Evolutionary conservation across 2,113 vertebrate species (phyloP), one percentile per base, ranked within the genome.

Genomic region (Trochalopteron elliotii): DNA sequence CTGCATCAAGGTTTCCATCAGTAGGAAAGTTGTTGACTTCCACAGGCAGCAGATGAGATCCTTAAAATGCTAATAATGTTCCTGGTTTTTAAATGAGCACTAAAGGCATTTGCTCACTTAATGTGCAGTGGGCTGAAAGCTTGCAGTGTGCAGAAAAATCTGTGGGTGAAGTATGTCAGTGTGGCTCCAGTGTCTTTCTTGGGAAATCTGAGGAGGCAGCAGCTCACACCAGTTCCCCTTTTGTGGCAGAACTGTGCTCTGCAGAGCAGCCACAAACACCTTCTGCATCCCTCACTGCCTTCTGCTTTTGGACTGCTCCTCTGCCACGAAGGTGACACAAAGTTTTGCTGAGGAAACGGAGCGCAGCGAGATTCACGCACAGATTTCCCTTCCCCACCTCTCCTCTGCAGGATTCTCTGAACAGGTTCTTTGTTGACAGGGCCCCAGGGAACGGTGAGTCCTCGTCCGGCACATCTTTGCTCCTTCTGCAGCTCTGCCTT

Each of bases 381-480:
- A 24, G 37, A 20, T 87, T 83, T 89, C 40, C 35, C n/a, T 71
- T 93, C 23, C 59, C 30, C 17, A 37, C 9, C 16, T 77, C 37
- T 92, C 42, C 47, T n/a, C 22, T 56, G 68, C 17, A n/a, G 28
- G 56, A 31, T 57, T 52, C 35, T 74, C 56, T 42, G 7, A 50
- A 20, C 55, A 33, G 53, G 45, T 70, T 53, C 55, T 83, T 85
- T 74, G 21, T 65, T 78, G 67, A 13, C 60, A 76, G 53, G 50
- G 67, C 22, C 28, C 25, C 70, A 22, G 68, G 72, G 37, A 68
- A n/a, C 0, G 2, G 30, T 24, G 53, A 78, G 91, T 89, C 39
- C 44, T 80, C 0, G 0, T 61, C 27, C 0, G 0, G 25, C 49
- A 10, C 0, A 0, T 21, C 76, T 82, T 27, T 80, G 47, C 35